A percentile compares a stretch with the other conserved stretches of the same genome.
Evolutionary conservation across 2,888 invertebrate species (phyloP).

Genomic region (Julus scanicus): DNA sequence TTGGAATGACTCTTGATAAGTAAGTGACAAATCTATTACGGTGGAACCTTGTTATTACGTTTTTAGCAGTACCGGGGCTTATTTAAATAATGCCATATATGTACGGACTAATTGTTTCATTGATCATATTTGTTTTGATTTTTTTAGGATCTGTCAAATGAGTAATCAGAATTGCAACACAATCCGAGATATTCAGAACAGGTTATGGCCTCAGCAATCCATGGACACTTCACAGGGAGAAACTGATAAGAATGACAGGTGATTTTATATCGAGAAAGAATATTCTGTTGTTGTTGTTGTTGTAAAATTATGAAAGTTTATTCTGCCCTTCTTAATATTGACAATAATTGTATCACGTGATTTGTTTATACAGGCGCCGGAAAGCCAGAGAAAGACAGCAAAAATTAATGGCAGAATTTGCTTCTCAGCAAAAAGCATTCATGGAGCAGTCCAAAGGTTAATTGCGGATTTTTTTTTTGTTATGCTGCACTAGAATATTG

Average conservation of each 20-base stretch:
- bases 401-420: constrained; percentile 93
- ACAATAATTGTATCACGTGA: not conserved
- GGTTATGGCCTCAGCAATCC: constrained; percentile 76
- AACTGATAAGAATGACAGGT: constrained; percentile 81
- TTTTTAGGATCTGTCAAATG: constrained; percentile 55
- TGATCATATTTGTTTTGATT: not conserved
- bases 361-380: constrained; percentile 69
- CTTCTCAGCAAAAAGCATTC: constrained; percentile 88
- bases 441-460: constrained; percentile 78
- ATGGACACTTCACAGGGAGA: constrained; percentile 48
- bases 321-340: too few relatives aligned
- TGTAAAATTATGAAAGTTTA: too few relatives aligned
- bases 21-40: constrained; percentile 34
- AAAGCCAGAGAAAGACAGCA: constrained; percentile 89
- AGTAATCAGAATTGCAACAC: constrained; percentile 60
- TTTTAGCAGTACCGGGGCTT: not conserved
- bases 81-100: not conserved
- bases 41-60: not conserved
- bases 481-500: not conserved
- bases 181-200: constrained; percentile 77
- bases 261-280: not conserved
- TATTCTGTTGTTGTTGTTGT: not conserved
- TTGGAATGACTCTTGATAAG: constrained; percentile 81
- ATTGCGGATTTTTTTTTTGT: constrained; percentile 10
- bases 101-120: not conserved